Evolutionary conservation across 2,888 invertebrate genomes (phyloP), one percentile per base, ranked within the genome.

Genomic region (Apodemia hepburni): DNA sequence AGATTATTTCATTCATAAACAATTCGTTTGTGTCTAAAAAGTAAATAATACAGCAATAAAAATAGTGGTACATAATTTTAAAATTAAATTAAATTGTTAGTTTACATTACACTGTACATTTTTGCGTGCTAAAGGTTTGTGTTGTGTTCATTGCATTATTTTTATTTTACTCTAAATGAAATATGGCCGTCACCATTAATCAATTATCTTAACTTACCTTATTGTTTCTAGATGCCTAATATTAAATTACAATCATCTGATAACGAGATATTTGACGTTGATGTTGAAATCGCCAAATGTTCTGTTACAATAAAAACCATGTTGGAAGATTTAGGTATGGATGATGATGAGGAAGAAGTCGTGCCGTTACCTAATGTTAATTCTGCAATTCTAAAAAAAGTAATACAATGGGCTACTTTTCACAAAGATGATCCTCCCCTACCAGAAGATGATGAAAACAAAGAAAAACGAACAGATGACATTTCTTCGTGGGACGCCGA

Each of bases 401-500:
- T 97, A 0, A 95, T 98, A 68, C 96, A 97, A 70, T 98, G 97
- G 97, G 97, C 97, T 0, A 97, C 96, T 0, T 97, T 97, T 75
- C 98, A 98, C 81, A 97, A 98, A 87, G 96, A 99, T 77, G 99
- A 99, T 82, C 98, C 98, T 29, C 97, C 98, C 64, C 95, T 97
- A 75, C 97, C 98, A 9, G 98, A 98, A 84, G 99, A 99, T 75
- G 98, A 99, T 78, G 99, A 99, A 81, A 98, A 97, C 84, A 98
- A 98, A 82, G 98, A 98, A 79, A 99, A 99, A 78, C 93, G 99
- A n/a, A 99, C 99, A 0, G 99, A 99, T 81, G 99, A 99, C 79
- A 99, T 99, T 71, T 97, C 97, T 29, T 98, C 98, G 0, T 99
- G 99, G 99, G 99, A 99, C 92, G 98, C 98, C 0, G 99, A 99